Evolutionary conservation across 2,113 vertebrate species (phyloP).

Genomic region (Zootoca vivipara): DNA sequence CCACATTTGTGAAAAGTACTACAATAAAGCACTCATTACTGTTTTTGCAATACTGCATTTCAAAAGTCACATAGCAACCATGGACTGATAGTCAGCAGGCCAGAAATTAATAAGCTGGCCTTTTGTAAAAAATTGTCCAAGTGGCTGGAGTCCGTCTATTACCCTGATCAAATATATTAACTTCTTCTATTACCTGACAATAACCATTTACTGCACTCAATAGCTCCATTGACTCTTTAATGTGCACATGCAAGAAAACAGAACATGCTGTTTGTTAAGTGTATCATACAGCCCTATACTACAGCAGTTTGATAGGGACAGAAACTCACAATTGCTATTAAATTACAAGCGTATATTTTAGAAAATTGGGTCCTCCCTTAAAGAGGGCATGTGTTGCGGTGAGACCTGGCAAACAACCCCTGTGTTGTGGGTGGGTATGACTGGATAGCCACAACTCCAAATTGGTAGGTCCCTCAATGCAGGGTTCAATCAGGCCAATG

Average conservation of each 20-base stretch:
- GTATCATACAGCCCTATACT: too few relatives aligned
- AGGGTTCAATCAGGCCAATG: too few relatives aligned
- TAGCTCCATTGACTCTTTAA: not conserved
- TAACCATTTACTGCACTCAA: not conserved
- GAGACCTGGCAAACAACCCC: too few relatives aligned
- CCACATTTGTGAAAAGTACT: not conserved
- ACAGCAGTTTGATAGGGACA: not conserved
- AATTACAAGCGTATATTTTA: not conserved
- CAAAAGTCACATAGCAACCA: not conserved
- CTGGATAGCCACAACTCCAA: too few relatives aligned
- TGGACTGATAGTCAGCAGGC: not conserved
- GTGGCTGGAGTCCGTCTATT: not conserved
- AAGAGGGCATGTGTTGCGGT: too few relatives aligned
- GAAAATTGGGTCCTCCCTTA: too few relatives aligned
- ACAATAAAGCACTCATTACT: not conserved
- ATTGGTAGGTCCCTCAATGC: too few relatives aligned
- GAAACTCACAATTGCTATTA: not conserved
- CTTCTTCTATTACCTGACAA: not conserved
- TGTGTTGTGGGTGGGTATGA: too few relatives aligned
- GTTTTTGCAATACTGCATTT: not conserved
- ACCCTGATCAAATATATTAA: not conserved
- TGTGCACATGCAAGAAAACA: not conserved
- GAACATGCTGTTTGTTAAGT: not conserved
- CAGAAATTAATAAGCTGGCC: not conserved
- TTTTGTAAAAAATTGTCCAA: not conserved